These are phyloP conservation scores for Xestia xanthographa DNA, from an alignment of 2,888 invertebrate species.

Conservation along the genomic window DNA sequence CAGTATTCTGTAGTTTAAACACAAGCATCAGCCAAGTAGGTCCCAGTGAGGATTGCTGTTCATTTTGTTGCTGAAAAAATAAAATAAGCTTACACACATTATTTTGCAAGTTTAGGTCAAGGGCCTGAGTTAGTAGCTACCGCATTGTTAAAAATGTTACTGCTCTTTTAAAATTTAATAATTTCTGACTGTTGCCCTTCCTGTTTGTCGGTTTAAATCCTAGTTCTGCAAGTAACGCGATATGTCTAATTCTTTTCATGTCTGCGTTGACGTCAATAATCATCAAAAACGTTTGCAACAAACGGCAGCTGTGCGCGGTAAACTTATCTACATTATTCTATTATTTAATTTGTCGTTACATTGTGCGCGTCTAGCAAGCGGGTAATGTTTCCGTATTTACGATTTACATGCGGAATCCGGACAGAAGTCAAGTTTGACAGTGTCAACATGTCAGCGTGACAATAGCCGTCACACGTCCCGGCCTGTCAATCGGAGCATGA, in stretches of 20 bases:
- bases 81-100: background rate
- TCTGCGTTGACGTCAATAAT: constrained; percentile 71
- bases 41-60: background rate
- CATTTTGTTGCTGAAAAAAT: background rate
- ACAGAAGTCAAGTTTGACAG: constrained; percentile 89
- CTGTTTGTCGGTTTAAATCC: constrained; percentile 15
- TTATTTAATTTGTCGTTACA: constrained; percentile 90
- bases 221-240: constrained; percentile 39
- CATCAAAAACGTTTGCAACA: constrained; percentile 69
- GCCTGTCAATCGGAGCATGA: constrained; percentile 87
- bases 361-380: constrained; percentile 76
- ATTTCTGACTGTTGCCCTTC: background rate
- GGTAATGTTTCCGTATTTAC: constrained; percentile 88
- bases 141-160: background rate
- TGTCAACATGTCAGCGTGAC: constrained; percentile 89
- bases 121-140: background rate
- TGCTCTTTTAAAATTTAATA: background rate
- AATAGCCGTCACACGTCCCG: constrained; percentile 88
- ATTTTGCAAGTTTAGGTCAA: background rate
- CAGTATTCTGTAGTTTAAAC: background rate
- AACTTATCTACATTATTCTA: constrained; percentile 84
- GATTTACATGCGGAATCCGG: constrained; percentile 87
- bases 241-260: constrained; percentile 46
- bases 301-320: constrained; percentile 81
- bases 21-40: background rate